These are phyloP conservation scores for Cyclura pinguis DNA, from an alignment of 2,797 vertebrate genomes.

Conservation along the genomic window DNA sequence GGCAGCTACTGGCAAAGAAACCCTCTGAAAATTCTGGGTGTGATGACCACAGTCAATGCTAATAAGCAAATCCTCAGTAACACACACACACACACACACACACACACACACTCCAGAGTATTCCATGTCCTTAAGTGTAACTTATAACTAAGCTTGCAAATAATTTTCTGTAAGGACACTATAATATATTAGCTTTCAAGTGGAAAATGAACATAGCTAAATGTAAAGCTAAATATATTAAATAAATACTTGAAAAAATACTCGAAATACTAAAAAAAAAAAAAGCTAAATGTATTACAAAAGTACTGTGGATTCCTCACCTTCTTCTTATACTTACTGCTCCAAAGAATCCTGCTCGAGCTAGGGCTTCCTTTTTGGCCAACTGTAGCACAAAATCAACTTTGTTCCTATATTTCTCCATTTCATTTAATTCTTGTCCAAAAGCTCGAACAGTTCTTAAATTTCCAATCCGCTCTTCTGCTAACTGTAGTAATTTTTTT, in stretches of 20 bases:
- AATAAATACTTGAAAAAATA: no score
- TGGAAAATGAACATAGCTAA: not conserved
- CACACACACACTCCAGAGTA: no score
- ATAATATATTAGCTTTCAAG: conserved; percentile 35
- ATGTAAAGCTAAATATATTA: not conserved
- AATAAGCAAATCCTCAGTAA: not conserved
- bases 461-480: conserved; percentile 96
- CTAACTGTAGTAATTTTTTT: conserved; percentile 82
- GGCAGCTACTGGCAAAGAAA: not conserved
- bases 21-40: not conserved
- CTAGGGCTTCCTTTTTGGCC: conserved; percentile 88
- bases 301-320: conserved; percentile 30
- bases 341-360: conserved; percentile 93
- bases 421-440: conserved; percentile 92
- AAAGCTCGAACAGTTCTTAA: conserved; percentile 95
- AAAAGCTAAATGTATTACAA: conserved; percentile 3
- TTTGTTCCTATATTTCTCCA: conserved; percentile 84
- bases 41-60: not conserved
- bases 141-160: not conserved
- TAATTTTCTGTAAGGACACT: conserved; percentile 1
- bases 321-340: conserved; percentile 83
- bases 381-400: conserved; percentile 86
- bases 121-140: not conserved
- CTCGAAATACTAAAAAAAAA: not conserved
- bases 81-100: not conserved